These are phyloP conservation scores for Stegodyphus mimosarum DNA, from an alignment of 1,140 invertebrate genomes.

Conservation along the genomic window DNA sequence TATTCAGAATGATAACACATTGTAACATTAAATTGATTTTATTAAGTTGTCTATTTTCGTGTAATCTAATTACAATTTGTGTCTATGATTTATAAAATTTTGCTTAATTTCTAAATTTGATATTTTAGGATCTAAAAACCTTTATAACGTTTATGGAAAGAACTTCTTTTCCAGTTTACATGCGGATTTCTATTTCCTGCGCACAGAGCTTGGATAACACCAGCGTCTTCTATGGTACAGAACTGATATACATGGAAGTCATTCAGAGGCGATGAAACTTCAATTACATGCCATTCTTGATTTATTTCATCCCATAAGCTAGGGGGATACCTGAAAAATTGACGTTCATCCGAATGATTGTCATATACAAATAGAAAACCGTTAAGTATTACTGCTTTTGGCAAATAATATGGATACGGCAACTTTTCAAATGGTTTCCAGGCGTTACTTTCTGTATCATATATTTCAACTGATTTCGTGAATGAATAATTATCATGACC, in stretches of 20 bases:
- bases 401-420: background rate
- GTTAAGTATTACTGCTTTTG: background rate
- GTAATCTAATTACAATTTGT: too few relatives aligned
- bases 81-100: too few relatives aligned
- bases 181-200: background rate
- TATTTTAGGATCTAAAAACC: too few relatives aligned
- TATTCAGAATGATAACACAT: too few relatives aligned
- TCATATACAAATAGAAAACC: background rate
- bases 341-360: background rate
- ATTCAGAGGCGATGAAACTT: background rate
- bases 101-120: too few relatives aligned
- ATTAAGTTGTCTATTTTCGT: too few relatives aligned
- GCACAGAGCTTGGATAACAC: background rate
- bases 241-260: background rate
- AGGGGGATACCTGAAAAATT: background rate
- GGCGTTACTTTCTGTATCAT: background rate
- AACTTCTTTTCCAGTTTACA: background rate
- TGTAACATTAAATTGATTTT: too few relatives aligned
- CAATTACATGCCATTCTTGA: background rate
- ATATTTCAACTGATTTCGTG: background rate
- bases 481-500: background rate
- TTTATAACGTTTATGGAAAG: background rate
- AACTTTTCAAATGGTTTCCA: background rate
- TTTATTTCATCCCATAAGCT: background rate
- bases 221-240: background rate